Base-by-base conservation (phyloP, 1,140 invertebrate genomes). In the Drosophila rufa region DNA sequence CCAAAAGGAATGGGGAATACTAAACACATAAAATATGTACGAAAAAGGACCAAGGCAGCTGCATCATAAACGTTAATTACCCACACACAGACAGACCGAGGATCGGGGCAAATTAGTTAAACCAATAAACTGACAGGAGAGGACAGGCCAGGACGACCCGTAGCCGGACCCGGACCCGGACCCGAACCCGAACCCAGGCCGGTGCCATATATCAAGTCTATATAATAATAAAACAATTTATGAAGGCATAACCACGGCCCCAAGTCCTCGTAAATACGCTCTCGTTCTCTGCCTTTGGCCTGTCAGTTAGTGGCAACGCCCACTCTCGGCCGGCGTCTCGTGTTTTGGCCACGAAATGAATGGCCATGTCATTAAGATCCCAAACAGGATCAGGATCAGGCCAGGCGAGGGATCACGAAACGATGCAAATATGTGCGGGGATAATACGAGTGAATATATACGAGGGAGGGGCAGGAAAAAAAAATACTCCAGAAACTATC, bases 211-310 rank as follows among this genome's bases (percentile, higher is more conserved):
- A 90, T 89, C 84, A 89, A 89, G 58, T 89, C 84, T 90, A 89
- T 89, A 89, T 89, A 89, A 89, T 89, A 90, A 90, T 90, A 90
- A 90, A 90, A 90, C 85, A 90, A 90, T 90, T 90, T 90, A 90
- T 90, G 85, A 91, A 84, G 75, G 80, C 77, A 71, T 80, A 89
- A 80, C 84, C 82, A 89, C 84, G 73, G 83, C 62, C 76, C 65
- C 74, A 79, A 62, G 55, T 57, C 58, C 65, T 78, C 62, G 55
- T 47, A 56, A 59, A 67, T 64, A 57, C 46, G 69, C 61, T 58
- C 30, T 55, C 46, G 69, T 58, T 58, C 33, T 22, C 19, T 25
- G 19, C 19, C 14, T 43, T 60, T 60, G 12, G 68, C 55, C 85
- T 90, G 85, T 90, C 85, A 90, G 85, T 91, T 91, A 91, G 67